Base-by-base conservation (phyloP, 2,797 vertebrate species). In the Acanthurus leucopareius region DNA sequence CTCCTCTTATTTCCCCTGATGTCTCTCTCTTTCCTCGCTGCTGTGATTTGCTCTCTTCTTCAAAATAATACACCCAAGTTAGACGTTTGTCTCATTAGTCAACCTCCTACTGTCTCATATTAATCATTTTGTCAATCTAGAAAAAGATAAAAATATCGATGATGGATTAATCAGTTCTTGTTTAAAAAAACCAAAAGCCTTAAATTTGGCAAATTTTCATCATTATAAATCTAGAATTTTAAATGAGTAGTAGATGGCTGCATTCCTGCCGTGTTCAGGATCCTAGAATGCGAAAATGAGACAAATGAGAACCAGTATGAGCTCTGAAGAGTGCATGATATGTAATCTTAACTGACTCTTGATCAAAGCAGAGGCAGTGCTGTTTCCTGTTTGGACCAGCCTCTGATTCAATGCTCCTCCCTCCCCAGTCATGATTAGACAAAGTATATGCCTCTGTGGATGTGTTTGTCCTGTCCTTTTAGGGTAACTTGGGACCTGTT, bases 281-380 rank as follows among this genome's bases (percentile, higher is more conserved):
- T 25, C 25, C 25, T 25, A 25, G 2, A 25, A 25, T 25, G 25
- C 3, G 25, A 25, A 25, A 25, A 25, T 25, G 25, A 25, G 25
- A 25, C 25, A 2, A 25, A 25, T 25, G 25, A 25, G 25, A 25
- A 25, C 25, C 25, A 25, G 25, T 25, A 25, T 63, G 2, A 15
- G 10, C 25, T 65, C 48, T 51, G 11, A 64, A 61, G 35, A 63
- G 25, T 25, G 56, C 14, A 35, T 52, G n/a, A 52, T 65, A 61
- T 48, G 73, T 62, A 42, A 56, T 22, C 19, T 10, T 54, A 38
- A 53, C 38, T 44, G 17, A 49, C 16, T 32, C 48, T 42, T 32
- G 68, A 68, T 62, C 61, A 66, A 35, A 59, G 63, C 4, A 73
- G 53, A 76, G 58, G n/a, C 8, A 22, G 35, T 20, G 3, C 35